Base-by-base conservation (phyloP, 2,888 invertebrate species). In the Cantharis lateralis region DNA sequence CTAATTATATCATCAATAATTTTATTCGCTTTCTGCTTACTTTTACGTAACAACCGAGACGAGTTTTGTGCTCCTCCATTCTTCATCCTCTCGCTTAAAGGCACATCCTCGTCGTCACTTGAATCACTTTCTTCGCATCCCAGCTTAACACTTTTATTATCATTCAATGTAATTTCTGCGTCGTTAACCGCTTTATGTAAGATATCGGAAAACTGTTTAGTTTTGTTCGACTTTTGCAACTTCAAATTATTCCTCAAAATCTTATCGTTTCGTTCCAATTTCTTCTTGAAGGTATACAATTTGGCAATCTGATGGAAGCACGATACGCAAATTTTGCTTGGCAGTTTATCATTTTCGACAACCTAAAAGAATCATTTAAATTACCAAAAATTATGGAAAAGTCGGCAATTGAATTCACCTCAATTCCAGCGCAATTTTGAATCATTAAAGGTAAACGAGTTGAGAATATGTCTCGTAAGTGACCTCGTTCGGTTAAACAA, bases 261-360 rank as follows among this genome's bases (percentile, higher is more conserved):
- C 62, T 80, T 81, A 76, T 89, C 88, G 18, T 86, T 86, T 62
- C 84, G 80, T 82, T 88, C 87, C 68, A 88, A 85, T 81, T 87
- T 87, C 74, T 85, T 85, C 79, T 87, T 88, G 76, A 89, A 89
- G 48, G 86, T 85, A 80, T 87, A 87, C 63, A 87, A 86, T 78
- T 86, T 86, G 18, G 87, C 86, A 18, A 89, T 86, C 80, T 87
- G 85, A 73, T 85, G 87, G 71, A 88, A 86, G 81, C 89, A 89
- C 16, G 85, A 82, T 71, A 86, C 84, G 77, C 89, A 89, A 61
- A 89, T 87, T 69, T 87, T 84, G 62, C 84, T 82, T 15, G 89
- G 89, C 62, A 89, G 82, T 3, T 85, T 86, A 81, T 89, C 89
- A 74, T 84, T 82, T 81, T 85, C 84, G 10, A 82, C 82, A 32